phyloP scores from a whole-genome alignment of 2,113 vertebrate species.

The Falcunculus frontatus region DNA sequence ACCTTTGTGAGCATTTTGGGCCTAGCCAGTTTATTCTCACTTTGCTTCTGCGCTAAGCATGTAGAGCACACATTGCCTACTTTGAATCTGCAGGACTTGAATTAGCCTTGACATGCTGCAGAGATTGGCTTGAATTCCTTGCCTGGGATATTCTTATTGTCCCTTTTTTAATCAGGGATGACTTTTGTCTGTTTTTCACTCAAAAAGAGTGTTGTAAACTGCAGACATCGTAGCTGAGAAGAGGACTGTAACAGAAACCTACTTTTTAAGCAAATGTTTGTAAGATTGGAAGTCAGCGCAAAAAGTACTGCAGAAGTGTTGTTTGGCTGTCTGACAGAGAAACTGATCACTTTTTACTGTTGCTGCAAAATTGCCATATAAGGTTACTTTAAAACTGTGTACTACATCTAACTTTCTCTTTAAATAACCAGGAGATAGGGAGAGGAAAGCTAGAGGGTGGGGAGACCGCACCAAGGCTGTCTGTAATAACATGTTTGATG shows the following conservation, averaged over 20 bases:
- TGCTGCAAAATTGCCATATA: conserved; percentile 43
- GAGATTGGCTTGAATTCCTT: background rate
- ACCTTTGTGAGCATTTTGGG: background rate
- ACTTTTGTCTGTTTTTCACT: background rate
- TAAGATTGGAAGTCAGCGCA: background rate
- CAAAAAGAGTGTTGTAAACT: background rate
- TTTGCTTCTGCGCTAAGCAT: background rate
- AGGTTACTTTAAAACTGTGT: conserved; percentile 6
- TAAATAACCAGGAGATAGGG: background rate
- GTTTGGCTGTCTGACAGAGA: conserved; percentile 44
- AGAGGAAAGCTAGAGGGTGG: background rate
- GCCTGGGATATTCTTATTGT: background rate
- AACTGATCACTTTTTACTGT: conserved; percentile 50
- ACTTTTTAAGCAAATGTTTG: background rate
- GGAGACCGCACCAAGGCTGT: background rate
- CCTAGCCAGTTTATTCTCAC: background rate
- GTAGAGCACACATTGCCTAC: background rate
- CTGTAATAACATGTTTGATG: background rate
- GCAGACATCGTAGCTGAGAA: background rate
- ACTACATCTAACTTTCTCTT: background rate
- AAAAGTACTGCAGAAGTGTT: conserved; percentile 10
- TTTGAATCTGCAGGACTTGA: background rate
- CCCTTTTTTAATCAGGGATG: background rate
- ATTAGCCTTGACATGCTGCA: background rate
- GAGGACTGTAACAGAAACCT: background rate